Evolutionary conservation across 2,113 vertebrate species (phyloP).

Genomic region (Colinus virginianus): DNA sequence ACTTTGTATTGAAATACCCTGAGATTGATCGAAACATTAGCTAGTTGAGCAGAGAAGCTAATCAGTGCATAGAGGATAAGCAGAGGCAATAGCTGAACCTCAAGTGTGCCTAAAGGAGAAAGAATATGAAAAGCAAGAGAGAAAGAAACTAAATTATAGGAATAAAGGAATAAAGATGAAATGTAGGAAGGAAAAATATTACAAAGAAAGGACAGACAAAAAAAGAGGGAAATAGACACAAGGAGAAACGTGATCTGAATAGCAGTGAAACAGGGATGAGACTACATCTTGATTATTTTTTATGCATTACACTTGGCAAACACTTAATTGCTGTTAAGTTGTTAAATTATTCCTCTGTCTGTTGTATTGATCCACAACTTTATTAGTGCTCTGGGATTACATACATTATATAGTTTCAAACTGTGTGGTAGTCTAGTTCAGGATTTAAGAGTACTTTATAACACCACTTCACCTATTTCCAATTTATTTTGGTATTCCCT

Average conservation of each 20-base stretch:
- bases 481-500: slow-evolving; percentile 4
- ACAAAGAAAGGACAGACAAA: not conserved
- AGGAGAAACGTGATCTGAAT: not conserved
- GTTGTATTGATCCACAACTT: slow-evolving; percentile 34
- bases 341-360: slow-evolving; percentile 39
- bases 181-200: not conserved
- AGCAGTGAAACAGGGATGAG: not conserved
- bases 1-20: slow-evolving; percentile 27
- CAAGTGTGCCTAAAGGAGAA: not conserved
- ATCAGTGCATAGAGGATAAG: not conserved
- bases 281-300: not conserved
- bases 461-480: not conserved
- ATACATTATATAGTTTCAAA: slow-evolving; percentile 6
- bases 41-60: not conserved
- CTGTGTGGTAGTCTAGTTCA: not conserved
- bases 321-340: not conserved
- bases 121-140: not conserved
- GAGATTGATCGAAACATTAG: slow-evolving; percentile 3
- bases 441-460: slow-evolving; percentile 20
- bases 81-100: not conserved
- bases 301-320: slow-evolving; percentile 1
- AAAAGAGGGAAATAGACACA: not conserved
- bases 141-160: not conserved
- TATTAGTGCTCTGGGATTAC: slow-evolving; percentile 14
- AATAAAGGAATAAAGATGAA: not conserved